Base-by-base conservation (phyloP, 2,113 vertebrate genomes). In the Strix aluco region DNA sequence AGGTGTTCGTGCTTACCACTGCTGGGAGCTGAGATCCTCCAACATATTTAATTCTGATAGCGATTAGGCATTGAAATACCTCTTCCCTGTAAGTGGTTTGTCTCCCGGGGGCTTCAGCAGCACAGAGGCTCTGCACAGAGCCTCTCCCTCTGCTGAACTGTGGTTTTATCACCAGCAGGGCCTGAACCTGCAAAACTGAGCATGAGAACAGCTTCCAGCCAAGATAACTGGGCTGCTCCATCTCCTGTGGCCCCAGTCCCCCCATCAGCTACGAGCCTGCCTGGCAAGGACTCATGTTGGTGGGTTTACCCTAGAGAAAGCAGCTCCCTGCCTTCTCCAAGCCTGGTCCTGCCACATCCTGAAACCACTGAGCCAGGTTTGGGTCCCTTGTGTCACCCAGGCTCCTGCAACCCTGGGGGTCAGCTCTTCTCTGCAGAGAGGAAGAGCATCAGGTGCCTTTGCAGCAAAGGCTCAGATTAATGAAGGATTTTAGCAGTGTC, bases 1-100 rank as follows among this genome's bases (percentile, higher is more conserved):
- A n/a, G 27, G 3, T 0, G 0, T 29, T 52, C 2, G 1, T 21
- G 22, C 18, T 79, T 52, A 36, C 7, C 11, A 2, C 58, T 34
- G 6, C 71, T 10, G 42, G 32, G 44, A 66, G 44, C 58, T 1
- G 13, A 58, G 36, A 42, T 19, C n/a, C 47, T 44, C 42, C 36
- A 36, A 15, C 9, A 6, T 2, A 13, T 29, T 34, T 55, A 36
- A 27, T 75, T 57, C 32, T 36, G 47, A 34, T 22, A 62, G n/a
- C 12, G 55, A 69, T 27, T 36, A 36, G 47, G 30, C 49, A 69
- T 3, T 44, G 55, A 26, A 49, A 27, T 29, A 27, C 26, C 49
- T 51, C 42, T 36, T 62, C 18, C 4, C 17, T 14, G 8, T 11
- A 61, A 38, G 22, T 6, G 4, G 16, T 51, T 72, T 47, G 22